These are phyloP conservation scores for Polypterus bichir DNA, from an alignment of 2,113 vertebrate species.

Conservation along the genomic window DNA sequence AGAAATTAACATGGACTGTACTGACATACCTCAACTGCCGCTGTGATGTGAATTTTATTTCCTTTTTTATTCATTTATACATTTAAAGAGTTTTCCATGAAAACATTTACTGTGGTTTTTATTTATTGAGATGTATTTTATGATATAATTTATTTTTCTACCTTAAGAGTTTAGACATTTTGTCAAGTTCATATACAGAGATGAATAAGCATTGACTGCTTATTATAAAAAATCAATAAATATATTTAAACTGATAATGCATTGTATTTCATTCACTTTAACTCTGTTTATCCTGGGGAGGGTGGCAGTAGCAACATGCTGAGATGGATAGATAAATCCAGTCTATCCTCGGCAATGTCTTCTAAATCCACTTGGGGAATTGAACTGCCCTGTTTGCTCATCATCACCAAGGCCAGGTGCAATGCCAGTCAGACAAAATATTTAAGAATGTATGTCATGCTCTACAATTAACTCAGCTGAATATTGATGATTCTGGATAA, in stretches of 20 bases:
- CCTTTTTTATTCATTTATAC: conserved; percentile 21
- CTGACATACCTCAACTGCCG: conserved; percentile 74
- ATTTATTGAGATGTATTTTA: conserved; percentile 91
- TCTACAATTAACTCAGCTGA: too few relatives aligned
- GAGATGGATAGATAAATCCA: too few relatives aligned
- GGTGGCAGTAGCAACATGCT: too few relatives aligned
- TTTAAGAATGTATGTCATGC: too few relatives aligned
- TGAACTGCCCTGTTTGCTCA: too few relatives aligned
- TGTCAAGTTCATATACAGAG: conserved; percentile 55
- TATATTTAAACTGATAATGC: conserved; percentile 55
- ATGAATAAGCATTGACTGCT: conserved; percentile 84
- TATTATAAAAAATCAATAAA: conserved; percentile 85
- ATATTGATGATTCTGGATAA: too few relatives aligned
- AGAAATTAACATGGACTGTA: conserved; percentile 60
- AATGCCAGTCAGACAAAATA: too few relatives aligned
- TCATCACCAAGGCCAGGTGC: too few relatives aligned
- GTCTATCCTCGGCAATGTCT: too few relatives aligned
- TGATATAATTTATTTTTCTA: conserved; percentile 98
- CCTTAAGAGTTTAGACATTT: conserved; percentile 83
- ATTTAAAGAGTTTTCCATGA: conserved; percentile 94
- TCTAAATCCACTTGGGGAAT: too few relatives aligned
- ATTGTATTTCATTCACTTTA: too few relatives aligned
- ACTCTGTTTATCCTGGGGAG: too few relatives aligned
- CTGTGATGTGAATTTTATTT: conserved; percentile 51
- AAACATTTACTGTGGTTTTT: conserved; percentile 97